A percentile compares a stretch with the other conserved stretches of the same genome.
Evolutionary conservation across 2,113 vertebrate species (phyloP).

Genomic region (Electrona antarctica): DNA sequence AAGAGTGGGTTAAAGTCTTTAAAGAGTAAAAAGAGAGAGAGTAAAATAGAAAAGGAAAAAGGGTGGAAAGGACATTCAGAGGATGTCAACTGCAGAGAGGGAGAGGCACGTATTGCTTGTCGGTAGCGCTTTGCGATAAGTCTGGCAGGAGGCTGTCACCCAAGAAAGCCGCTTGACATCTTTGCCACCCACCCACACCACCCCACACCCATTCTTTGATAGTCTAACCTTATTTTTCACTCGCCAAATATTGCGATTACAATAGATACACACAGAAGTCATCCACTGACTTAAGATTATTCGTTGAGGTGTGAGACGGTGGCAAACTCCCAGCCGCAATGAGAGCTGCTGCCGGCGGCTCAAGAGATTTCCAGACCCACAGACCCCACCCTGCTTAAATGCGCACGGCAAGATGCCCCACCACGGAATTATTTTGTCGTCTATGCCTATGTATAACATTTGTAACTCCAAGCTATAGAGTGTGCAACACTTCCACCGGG

Average conservation of each 20-base stretch:
- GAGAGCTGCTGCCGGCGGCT: constrained; percentile 11
- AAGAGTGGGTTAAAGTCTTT: no score
- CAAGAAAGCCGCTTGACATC: background rate
- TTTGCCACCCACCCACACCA: background rate
- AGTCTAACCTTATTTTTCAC: background rate
- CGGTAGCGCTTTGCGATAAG: constrained; percentile 27
- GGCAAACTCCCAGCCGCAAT: constrained; percentile 43
- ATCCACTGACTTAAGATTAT: constrained; percentile 57
- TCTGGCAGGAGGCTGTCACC: constrained; percentile 41
- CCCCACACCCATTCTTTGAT: background rate
- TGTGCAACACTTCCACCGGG: no score
- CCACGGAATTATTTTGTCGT: no score
- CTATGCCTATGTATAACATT: no score
- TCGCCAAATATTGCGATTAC: background rate
- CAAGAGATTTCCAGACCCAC: background rate
- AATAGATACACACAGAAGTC: constrained; percentile 19
- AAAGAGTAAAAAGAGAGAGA: background rate
- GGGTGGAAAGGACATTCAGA: constrained; percentile 1
- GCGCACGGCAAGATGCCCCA: no score
- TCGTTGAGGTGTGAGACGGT: constrained; percentile 43
- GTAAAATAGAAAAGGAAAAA: background rate
- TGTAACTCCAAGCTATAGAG: no score
- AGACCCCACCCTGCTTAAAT: background rate
- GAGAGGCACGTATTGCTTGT: constrained; percentile 48
- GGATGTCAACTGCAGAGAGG: constrained; percentile 43